Percentiles rank a stretch among this genome's conserved stretches.
Conservation (phyloP, 2,113 vertebrate genomes). For the Leuciscus idus region DNA sequence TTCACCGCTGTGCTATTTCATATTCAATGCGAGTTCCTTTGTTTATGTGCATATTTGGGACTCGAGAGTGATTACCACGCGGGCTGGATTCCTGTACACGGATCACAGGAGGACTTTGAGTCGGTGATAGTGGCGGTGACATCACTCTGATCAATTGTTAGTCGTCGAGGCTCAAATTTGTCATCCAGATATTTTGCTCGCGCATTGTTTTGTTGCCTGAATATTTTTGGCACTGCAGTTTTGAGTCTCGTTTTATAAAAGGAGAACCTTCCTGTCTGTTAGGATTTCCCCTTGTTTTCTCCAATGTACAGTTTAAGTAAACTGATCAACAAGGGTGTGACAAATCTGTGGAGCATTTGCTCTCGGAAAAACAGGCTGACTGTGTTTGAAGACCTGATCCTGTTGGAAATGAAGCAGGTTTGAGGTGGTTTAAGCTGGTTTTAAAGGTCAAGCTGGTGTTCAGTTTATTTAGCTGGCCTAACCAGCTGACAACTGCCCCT, state of each 20-base stretch:
- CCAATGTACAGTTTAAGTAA: conserved; percentile 59
- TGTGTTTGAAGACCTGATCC: neutral
- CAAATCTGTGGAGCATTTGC: conserved; percentile 15
- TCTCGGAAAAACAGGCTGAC: neutral
- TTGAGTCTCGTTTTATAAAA: conserved; percentile 68
- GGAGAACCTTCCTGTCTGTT: conserved; percentile 72
- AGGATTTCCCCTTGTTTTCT: conserved; percentile 78
- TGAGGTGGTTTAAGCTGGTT: neutral
- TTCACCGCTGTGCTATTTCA: conserved; percentile 63
- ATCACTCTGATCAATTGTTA: conserved; percentile 60
- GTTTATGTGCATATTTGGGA: conserved; percentile 65
- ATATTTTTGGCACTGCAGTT: conserved; percentile 71
- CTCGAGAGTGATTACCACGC: conserved; percentile 53
- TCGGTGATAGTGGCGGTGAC: conserved; percentile 40
- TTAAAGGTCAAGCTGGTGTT: neutral
- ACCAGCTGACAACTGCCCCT: neutral
- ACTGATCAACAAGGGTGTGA: conserved; percentile 58
- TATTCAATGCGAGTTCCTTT: conserved; percentile 76
- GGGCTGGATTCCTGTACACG: conserved; percentile 30
- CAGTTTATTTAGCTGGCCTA: neutral
- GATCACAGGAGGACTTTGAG: conserved; percentile 4
- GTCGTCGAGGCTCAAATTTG: conserved; percentile 29
- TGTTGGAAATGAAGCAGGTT: neutral
- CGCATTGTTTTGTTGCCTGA: conserved; percentile 69
- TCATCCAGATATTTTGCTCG: conserved; percentile 58